phyloP scores from a whole-genome alignment of 2,797 vertebrate genomes.

The Cottoperca gobio region DNA sequence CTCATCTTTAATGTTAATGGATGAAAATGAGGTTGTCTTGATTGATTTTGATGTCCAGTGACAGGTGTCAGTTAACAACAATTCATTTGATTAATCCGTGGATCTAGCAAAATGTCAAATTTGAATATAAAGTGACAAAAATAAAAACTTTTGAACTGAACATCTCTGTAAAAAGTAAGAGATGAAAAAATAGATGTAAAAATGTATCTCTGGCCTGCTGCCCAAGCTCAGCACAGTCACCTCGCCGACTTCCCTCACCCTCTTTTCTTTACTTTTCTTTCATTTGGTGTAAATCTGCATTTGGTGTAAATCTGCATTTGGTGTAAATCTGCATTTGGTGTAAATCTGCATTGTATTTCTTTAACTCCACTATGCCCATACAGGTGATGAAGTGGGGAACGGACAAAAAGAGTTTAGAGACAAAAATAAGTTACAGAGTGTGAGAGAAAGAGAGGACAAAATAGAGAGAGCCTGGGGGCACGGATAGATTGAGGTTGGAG shows the following conservation, averaged over 20 bases:
- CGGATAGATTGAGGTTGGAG: slow-evolving; percentile 23
- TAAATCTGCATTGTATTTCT: slow-evolving; percentile 51
- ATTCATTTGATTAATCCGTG: slow-evolving; percentile 73
- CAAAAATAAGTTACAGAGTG: slow-evolving; percentile 16
- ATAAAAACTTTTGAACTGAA: slow-evolving; percentile 48
- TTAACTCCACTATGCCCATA: slow-evolving; percentile 24
- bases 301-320: too few species aligned
- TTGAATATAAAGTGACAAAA: slow-evolving; percentile 69
- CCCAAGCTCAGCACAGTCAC: slow-evolving; percentile 18
- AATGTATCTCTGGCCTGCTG: slow-evolving; percentile 4
- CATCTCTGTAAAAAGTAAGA: background rate
- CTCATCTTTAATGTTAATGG: slow-evolving; percentile 61
- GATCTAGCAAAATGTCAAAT: slow-evolving; percentile 73
- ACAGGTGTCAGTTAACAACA: slow-evolving; percentile 72
- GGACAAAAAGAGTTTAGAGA: slow-evolving; percentile 14
- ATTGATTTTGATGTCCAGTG: slow-evolving; percentile 71
- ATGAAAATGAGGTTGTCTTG: slow-evolving; percentile 57
- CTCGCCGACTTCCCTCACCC: slow-evolving; percentile 10
- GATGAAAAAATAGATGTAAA: too few species aligned
- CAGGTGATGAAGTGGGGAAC: slow-evolving; percentile 30
- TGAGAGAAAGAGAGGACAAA: slow-evolving; percentile 23
- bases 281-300: too few species aligned
- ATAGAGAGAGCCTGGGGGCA: slow-evolving; percentile 30
- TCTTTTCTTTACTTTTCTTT: slow-evolving; percentile 12
- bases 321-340: slow-evolving; percentile 43